Conservation (phyloP, 2,113 vertebrate species). For the Leuciscus idus region DNA sequence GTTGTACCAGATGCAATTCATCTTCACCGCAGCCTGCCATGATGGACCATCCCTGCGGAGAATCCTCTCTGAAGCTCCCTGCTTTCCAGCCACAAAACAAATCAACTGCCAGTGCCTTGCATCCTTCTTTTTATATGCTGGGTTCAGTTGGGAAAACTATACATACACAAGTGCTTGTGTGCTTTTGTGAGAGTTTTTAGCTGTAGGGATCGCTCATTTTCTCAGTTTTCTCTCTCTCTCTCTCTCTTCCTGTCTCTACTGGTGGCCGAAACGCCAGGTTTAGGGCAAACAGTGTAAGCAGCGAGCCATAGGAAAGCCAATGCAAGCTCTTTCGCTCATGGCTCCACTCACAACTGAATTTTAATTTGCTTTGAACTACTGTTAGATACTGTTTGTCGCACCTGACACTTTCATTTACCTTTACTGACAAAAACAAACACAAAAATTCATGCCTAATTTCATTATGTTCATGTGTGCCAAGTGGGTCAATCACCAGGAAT, state of each 20-base stretch:
- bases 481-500: neutral
- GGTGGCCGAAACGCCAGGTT: conserved; percentile 23
- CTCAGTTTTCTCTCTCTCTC: neutral
- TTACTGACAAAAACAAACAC: neutral
- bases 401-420: neutral
- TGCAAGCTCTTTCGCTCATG: conserved; percentile 58
- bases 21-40: conserved; percentile 51
- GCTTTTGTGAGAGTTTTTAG: conserved; percentile 5
- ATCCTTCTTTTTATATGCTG: conserved; percentile 35
- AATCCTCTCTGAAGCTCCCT: conserved; percentile 13
- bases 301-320: conserved; percentile 24
- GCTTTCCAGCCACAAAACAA: conserved; percentile 29
- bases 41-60: conserved; percentile 25
- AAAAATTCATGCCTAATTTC: neutral
- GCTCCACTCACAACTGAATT: neutral
- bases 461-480: neutral
- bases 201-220: conserved; percentile 11
- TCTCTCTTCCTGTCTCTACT: conserved; percentile 10
- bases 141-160: conserved; percentile 2
- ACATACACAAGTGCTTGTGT: conserved; percentile 19
- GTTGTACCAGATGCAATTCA: conserved; percentile 51
- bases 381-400: neutral
- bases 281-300: conserved; percentile 31
- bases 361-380: neutral
- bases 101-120: conserved; percentile 22